Evolutionary conservation across 2,888 invertebrate species (phyloP).

Genomic region (Dorcus hopei): DNA sequence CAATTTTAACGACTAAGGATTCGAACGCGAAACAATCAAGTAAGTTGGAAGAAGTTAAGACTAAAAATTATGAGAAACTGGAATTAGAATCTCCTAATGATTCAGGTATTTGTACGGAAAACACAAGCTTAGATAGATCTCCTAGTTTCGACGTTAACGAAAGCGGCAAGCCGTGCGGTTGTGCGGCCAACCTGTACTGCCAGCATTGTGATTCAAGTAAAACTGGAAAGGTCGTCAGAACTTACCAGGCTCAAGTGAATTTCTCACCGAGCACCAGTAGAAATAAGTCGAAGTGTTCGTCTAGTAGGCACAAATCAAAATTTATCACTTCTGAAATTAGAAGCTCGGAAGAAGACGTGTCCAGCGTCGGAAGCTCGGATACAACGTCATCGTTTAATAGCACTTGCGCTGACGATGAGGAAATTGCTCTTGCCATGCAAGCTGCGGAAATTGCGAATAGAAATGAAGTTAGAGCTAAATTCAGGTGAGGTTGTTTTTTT

Average conservation of each 20-base stretch:
- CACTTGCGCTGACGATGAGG: conserved; percentile 81
- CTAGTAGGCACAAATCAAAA: background rate
- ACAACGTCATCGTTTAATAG: conserved; percentile 73
- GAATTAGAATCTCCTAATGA: conserved; percentile 53
- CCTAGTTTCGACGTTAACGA: conserved; percentile 56
- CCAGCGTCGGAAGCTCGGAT: conserved; percentile 48
- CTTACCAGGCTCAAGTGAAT: conserved; percentile 21
- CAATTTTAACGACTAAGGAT: conserved; percentile 56
- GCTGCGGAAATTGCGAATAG: conserved; percentile 79
- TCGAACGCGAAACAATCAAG: conserved; percentile 40
- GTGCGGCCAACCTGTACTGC: background rate
- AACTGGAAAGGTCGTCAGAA: conserved; percentile 7
- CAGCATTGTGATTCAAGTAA: background rate
- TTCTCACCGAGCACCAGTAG: conserved; percentile 33
- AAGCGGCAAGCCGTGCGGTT: conserved; percentile 16
- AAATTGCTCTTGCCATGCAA: conserved; percentile 80
- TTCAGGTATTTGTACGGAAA: conserved; percentile 72
- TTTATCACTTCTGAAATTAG: background rate
- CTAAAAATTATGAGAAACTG: conserved; percentile 38
- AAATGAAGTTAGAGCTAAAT: conserved; percentile 75
- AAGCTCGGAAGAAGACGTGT: conserved; percentile 35
- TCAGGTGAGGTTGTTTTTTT: conserved; percentile 56
- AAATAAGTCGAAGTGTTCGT: conserved; percentile 20
- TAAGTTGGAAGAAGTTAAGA: conserved; percentile 14
- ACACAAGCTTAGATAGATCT: conserved; percentile 65